phyloP scores from a whole-genome alignment of 2,888 invertebrate species.

The Elmis aenea region DNA sequence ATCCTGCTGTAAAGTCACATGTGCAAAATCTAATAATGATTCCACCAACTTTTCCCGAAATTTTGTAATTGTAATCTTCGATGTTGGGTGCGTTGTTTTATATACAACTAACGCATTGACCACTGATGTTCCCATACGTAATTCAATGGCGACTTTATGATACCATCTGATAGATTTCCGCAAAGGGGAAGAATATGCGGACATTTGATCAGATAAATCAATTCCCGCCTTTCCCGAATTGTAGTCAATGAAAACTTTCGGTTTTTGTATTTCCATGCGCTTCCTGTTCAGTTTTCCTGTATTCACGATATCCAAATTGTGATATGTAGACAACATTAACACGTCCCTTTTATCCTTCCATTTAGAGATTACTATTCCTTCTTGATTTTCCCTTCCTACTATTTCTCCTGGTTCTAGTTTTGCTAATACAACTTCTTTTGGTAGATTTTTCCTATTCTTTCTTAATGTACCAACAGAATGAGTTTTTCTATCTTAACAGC shows the following conservation, averaged over 20 bases:
- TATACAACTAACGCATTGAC: conserved; percentile 1
- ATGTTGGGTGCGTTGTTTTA: conserved; percentile 1
- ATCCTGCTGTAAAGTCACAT: no score
- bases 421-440: conserved; percentile 22
- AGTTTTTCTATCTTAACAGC: conserved; percentile 26
- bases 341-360: conserved; percentile 35
- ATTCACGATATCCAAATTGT: no score
- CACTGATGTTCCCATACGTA: conserved; percentile 2
- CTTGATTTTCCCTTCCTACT: conserved; percentile 18
- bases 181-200: no score
- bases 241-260: no score
- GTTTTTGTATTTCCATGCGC: no score
- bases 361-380: conserved; percentile 26
- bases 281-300: no score
- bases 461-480: conserved; percentile 32
- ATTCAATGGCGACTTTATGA: background rate
- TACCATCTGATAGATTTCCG: no score
- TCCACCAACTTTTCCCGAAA: no score
- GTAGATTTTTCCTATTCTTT: conserved; percentile 26
- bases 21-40: no score
- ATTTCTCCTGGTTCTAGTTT: conserved; percentile 22
- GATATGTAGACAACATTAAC: no score
- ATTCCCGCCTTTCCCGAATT: no score
- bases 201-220: no score
- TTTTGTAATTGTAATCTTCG: background rate